Conservation (phyloP, 2,888 invertebrate species). For the Apodemia mormo region DNA sequence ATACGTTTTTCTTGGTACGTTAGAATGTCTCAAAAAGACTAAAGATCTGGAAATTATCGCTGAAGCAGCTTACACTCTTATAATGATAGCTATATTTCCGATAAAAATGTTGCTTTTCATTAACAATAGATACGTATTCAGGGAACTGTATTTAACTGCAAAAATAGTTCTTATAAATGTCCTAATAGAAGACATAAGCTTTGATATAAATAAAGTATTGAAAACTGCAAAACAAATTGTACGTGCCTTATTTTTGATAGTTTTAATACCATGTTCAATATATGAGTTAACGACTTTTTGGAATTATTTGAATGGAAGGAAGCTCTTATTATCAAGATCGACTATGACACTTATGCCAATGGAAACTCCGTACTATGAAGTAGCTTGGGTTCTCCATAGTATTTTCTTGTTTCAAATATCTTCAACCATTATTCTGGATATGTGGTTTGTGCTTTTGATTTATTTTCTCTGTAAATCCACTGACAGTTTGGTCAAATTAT, state of each 20-base stretch:
- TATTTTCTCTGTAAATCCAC: conserved; percentile 50
- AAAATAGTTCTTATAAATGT: conserved; percentile 49
- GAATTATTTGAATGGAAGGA: conserved; percentile 49
- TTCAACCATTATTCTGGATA: conserved; percentile 49
- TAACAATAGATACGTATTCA: conserved; percentile 43
- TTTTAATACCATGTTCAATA: conserved; percentile 44
- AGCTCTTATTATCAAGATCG: conserved; percentile 52
- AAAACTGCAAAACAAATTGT: conserved; percentile 43
- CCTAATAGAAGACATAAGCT: conserved; percentile 41
- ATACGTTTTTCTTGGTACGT: conserved; percentile 57
- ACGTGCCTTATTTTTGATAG: conserved; percentile 39
- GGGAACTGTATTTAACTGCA: conserved; percentile 46
- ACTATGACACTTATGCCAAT: conserved; percentile 59
- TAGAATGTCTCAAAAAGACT: conserved; percentile 45
- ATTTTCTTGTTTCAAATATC: conserved; percentile 49
- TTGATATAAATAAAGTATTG: conserved; percentile 40
- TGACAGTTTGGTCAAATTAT: conserved; percentile 45
- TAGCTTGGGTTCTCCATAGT: conserved; percentile 53
- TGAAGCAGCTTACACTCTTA: conserved; percentile 55
- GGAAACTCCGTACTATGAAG: conserved; percentile 56
- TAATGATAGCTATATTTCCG: conserved; percentile 45
- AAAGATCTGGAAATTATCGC: conserved; percentile 45
- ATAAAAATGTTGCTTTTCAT: conserved; percentile 51
- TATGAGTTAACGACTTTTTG: conserved; percentile 51
- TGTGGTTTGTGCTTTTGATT: conserved; percentile 58